phyloP scores from a whole-genome alignment of 2,888 invertebrate genomes.

The Aphodius sticticus region DNA sequence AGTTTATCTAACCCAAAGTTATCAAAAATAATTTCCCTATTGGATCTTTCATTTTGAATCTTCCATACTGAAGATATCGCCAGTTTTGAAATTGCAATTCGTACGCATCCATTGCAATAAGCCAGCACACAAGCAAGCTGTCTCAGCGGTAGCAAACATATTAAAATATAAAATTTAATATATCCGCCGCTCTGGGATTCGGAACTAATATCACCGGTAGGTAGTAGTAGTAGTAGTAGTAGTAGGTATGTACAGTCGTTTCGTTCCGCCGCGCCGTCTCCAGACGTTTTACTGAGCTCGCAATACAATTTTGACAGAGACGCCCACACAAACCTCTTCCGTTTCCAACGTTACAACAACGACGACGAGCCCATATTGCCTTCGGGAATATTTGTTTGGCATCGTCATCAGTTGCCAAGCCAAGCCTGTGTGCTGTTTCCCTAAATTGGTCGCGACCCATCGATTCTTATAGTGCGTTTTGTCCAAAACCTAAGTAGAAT shows the following conservation, averaged over 20 bases:
- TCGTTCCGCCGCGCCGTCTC: not conserved
- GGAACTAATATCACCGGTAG: not conserved
- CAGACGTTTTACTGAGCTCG: not conserved
- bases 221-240: not conserved
- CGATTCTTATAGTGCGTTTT: slow-evolving; percentile 17
- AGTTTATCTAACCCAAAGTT: no score
- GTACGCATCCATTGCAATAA: not conserved
- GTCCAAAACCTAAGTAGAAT: not conserved
- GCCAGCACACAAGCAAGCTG: not conserved
- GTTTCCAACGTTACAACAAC: not conserved
- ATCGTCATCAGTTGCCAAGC: slow-evolving; percentile 5
- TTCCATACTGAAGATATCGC: no score
- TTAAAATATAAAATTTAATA: slow-evolving; percentile 4
- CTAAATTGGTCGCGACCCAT: not conserved
- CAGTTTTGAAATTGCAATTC: not conserved
- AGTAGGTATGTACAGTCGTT: not conserved
- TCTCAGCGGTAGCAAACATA: not conserved
- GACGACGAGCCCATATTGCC: slow-evolving; percentile 16
- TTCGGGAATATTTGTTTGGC: slow-evolving; percentile 26
- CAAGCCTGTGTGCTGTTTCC: not conserved
- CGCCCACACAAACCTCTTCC: not conserved
- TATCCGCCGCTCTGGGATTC: not conserved
- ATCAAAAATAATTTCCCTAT: no score
- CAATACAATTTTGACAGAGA: not conserved
- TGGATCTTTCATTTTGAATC: no score